Conservation (phyloP, 2,113 vertebrate species). For the Mirza zaza region DNA sequence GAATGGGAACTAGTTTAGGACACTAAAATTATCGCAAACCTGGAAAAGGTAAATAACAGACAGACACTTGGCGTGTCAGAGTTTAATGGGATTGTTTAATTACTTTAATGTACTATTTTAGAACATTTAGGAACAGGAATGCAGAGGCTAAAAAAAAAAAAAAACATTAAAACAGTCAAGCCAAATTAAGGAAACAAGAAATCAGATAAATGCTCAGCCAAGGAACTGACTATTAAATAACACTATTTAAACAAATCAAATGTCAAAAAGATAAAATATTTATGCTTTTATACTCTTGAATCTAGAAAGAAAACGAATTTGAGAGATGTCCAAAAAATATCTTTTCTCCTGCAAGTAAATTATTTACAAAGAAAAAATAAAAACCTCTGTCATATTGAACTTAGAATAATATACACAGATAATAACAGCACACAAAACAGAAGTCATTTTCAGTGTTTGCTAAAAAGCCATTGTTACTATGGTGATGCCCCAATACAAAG, state of each 20-base stretch:
- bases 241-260: conserved; percentile 57
- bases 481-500: conserved; percentile 30
- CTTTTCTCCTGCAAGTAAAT: conserved; percentile 46
- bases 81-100: background rate
- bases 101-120: background rate
- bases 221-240: too few relatives aligned
- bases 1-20: background rate
- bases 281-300: conserved; percentile 39
- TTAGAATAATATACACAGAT: conserved; percentile 1
- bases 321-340: conserved; percentile 18
- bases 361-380: conserved; percentile 40
- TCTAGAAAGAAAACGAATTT: conserved; percentile 43
- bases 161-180: conserved; percentile 11
- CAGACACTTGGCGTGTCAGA: background rate
- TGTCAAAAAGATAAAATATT: conserved; percentile 53
- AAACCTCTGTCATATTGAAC: background rate
- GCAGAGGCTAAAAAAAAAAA: conserved; percentile 32
- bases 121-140: conserved; percentile 1
- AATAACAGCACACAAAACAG: conserved; percentile 31
- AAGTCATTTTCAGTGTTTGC: conserved; percentile 17
- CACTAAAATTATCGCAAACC: background rate
- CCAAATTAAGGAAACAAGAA: conserved; percentile 39
- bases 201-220: background rate
- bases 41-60: background rate
- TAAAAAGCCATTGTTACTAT: conserved; percentile 46